Conservation (phyloP, 2,888 invertebrate species). For the Meteorus colon region DNA sequence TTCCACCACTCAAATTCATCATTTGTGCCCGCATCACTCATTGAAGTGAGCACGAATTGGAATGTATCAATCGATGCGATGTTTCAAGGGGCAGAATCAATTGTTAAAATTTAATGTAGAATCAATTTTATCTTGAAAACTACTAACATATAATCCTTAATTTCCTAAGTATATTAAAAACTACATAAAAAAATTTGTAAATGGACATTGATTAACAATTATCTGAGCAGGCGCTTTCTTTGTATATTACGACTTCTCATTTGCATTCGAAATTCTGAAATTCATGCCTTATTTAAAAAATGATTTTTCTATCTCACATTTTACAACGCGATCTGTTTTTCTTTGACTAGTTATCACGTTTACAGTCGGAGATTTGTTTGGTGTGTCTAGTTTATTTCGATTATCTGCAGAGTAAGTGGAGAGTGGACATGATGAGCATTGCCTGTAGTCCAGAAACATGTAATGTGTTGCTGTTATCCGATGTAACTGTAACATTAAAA, state of each 20-base stretch:
- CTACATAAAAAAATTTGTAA: constrained; percentile 38
- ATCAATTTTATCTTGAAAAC: neutral
- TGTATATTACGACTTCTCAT: constrained; percentile 19
- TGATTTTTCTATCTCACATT: neutral
- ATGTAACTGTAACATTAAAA: constrained; percentile 26
- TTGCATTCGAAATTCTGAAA: neutral
- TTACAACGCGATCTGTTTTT: neutral
- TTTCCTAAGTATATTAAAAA: constrained; percentile 29
- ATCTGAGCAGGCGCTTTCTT: constrained; percentile 19
- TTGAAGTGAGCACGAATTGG: too few relatives aligned
- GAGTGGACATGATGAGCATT: neutral
- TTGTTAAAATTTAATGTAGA: neutral
- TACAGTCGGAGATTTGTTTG: neutral
- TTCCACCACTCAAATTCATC: too few relatives aligned
- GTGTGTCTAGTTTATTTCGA: neutral
- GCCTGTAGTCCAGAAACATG: neutral
- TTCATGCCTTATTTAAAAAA: neutral
- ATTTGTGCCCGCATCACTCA: too few relatives aligned
- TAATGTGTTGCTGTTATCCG: neutral
- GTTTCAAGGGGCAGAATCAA: too few relatives aligned
- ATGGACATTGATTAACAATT: constrained; percentile 33
- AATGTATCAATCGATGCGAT: too few relatives aligned
- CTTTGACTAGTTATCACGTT: neutral
- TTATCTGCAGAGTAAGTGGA: constrained; percentile 3
- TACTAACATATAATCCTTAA: neutral